Evolutionary conservation across 2,888 invertebrate genomes (phyloP), one percentile per base, ranked within the genome.

Genomic region (Oscheius myriophilus): DNA sequence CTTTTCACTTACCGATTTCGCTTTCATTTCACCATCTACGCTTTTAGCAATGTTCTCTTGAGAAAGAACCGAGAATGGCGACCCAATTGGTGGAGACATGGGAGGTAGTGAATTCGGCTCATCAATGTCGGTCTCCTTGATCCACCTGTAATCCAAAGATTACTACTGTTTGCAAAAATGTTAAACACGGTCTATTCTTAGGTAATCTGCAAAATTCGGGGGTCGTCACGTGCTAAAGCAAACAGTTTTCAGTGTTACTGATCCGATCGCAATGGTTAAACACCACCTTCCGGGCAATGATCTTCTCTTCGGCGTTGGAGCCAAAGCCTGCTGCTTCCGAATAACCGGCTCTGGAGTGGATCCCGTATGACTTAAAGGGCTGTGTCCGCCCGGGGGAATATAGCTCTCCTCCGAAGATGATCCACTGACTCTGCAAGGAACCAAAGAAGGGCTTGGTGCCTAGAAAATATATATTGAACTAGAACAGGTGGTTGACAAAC

Each of bases 61-160:
- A 14, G 61, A 61, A n/a, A 61, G 16, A 12, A 61, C 46, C 16
- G 46, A 49, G 1, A 61, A 26, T 1, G 61, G 61, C 2, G 61
- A 61, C 26, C 61, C 61, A 39, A 61, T 61, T 46, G 61, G 61
- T 16, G 61, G 61, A n/a, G 61, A 61, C 61, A 78, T 66, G 16
- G 75, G 75, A 26, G 72, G 75, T 69, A 78, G 69, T 11, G 79
- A 73, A 21, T 71, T 55, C 41, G 79, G 79, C 25, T 73, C 79
- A 63, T 79, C 79, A 42, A 79, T 72, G 52, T 79, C 76, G 6
- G 79, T 79, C 58, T 79, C 79, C 54, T 79, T 79, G 46, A 79
- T 68, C 78, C 78, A 78, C 42, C 76, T 70, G 43, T 14, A 62
- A 61, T 16, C 18, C 21, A 61, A 16, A 9, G 33, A 33, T 33